Evolutionary conservation across 2,888 invertebrate species (phyloP).

Genomic region (Euspilapteryx auroguttella): DNA sequence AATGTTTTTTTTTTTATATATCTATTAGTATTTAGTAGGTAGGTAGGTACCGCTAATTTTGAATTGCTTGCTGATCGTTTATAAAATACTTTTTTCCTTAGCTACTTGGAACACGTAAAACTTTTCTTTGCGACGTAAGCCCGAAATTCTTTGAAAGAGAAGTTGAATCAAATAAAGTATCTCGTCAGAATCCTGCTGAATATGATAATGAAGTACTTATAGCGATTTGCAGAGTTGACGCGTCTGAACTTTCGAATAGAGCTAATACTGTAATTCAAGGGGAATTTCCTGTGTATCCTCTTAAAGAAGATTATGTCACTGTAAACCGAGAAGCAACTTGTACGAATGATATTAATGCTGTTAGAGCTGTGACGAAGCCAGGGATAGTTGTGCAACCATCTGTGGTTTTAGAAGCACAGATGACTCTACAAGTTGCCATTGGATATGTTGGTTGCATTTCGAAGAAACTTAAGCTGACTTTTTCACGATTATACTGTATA

Average conservation of each 20-base stretch:
- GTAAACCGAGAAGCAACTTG: slow-evolving; percentile 22
- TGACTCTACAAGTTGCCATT: slow-evolving; percentile 33
- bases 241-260: slow-evolving; percentile 19
- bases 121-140: too few species aligned
- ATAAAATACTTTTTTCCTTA: too few species aligned
- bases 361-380: slow-evolving; percentile 16
- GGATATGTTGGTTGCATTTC: slow-evolving; percentile 37
- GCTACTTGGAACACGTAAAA: too few species aligned
- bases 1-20: too few species aligned
- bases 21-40: too few species aligned
- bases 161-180: too few species aligned
- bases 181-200: too few species aligned
- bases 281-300: slow-evolving; percentile 34
- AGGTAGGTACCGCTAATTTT: too few species aligned
- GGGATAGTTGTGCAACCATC: slow-evolving; percentile 19
- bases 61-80: too few species aligned
- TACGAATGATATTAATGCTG: slow-evolving; percentile 37
- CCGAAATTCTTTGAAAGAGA: too few species aligned
- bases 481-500: slow-evolving; percentile 29
- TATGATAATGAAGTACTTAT: slow-evolving; percentile 34
- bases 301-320: slow-evolving; percentile 11
- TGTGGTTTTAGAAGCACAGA: slow-evolving; percentile 29
- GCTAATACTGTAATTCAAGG: slow-evolving; percentile 22
- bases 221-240: slow-evolving; percentile 32
- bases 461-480: slow-evolving; percentile 13